phyloP scores from a whole-genome alignment of 1,140 invertebrate genomes.

The Tetragonula clypearis region DNA sequence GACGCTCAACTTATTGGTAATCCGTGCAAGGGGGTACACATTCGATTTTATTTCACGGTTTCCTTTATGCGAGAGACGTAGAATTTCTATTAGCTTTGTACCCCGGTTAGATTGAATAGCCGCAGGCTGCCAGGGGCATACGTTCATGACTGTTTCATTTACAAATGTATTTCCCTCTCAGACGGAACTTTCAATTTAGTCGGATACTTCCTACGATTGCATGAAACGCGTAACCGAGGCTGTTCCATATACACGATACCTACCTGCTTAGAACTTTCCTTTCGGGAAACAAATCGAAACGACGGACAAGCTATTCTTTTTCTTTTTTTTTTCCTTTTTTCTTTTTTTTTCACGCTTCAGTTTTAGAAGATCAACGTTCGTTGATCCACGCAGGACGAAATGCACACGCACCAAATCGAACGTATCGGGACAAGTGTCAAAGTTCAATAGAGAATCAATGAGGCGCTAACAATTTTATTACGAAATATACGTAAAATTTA shows the following conservation, averaged over 20 bases:
- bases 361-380: background rate
- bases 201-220: constrained; percentile 69
- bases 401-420: background rate
- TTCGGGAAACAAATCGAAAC: constrained; percentile 62
- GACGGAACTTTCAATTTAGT: constrained; percentile 80
- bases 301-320: constrained; percentile 41
- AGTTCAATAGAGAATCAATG: too few relatives aligned
- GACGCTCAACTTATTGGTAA: constrained; percentile 67
- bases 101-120: constrained; percentile 72
- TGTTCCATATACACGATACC: constrained; percentile 55
- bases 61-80: constrained; percentile 72
- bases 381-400: background rate
- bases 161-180: constrained; percentile 80
- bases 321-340: too few relatives aligned
- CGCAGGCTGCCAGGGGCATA: constrained; percentile 66
- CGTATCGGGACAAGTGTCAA: too few relatives aligned
- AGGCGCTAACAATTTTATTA: too few relatives aligned
- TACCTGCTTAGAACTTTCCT: constrained; percentile 52
- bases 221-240: constrained; percentile 50
- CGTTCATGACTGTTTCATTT: constrained; percentile 79
- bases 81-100: constrained; percentile 74
- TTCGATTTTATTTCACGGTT: constrained; percentile 74
- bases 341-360: constrained; percentile 8
- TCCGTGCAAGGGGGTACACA: constrained; percentile 68
- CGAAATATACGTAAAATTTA: too few relatives aligned